These are phyloP conservation scores for Conops quadrifasciatus DNA, from an alignment of 2,888 invertebrate species.

Conservation along the genomic window DNA sequence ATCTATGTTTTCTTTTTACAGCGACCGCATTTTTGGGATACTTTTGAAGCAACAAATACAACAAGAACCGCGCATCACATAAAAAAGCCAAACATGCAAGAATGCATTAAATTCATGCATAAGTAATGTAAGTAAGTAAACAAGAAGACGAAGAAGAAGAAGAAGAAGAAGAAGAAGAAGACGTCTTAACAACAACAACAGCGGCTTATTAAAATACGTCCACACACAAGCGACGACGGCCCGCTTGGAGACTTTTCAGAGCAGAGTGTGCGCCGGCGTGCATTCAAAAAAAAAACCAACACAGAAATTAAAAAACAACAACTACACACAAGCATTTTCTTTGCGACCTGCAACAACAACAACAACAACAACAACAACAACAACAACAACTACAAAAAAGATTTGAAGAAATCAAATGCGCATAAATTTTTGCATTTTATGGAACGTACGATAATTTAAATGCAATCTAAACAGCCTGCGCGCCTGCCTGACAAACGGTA, in stretches of 20 bases:
- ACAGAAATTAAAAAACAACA: slow-evolving; percentile 3
- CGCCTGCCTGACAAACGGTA: too few relatives aligned
- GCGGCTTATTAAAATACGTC: slow-evolving; percentile 10
- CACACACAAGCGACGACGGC: slow-evolving; percentile 20
- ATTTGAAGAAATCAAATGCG: slow-evolving; percentile 14
- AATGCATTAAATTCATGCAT: too few relatives aligned
- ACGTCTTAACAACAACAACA: not conserved
- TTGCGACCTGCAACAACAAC: not conserved
- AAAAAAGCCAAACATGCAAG: too few relatives aligned
- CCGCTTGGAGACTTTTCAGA: not conserved
- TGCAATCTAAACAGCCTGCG: slow-evolving; percentile 17
- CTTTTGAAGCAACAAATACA: not conserved
- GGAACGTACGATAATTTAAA: slow-evolving; percentile 30
- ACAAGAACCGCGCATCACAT: not conserved
- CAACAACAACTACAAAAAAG: too few relatives aligned
- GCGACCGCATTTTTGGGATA: not conserved
- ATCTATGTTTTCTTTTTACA: too few relatives aligned
- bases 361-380: too few relatives aligned
- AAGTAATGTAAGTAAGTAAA: not conserved
- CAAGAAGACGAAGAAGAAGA: not conserved
- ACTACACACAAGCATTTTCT: not conserved
- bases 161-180: not conserved
- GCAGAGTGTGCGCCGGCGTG: slow-evolving; percentile 33
- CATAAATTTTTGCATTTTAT: slow-evolving; percentile 20
- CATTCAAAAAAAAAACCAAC: not conserved